phyloP scores from a whole-genome alignment of 2,888 invertebrate species.

The Hymenopus coronatus region DNA sequence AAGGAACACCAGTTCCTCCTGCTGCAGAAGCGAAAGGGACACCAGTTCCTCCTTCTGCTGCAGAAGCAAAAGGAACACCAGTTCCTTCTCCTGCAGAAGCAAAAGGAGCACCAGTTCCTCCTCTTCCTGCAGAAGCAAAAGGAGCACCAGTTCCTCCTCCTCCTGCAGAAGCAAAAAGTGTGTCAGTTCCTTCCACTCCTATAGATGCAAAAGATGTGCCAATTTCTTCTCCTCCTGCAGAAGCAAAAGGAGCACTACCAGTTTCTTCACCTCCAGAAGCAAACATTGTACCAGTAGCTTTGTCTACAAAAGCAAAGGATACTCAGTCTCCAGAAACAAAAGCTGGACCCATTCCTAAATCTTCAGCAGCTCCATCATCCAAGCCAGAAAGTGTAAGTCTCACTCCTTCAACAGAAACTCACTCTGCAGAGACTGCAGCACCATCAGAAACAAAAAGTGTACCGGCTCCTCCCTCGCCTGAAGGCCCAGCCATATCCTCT shows the following conservation, averaged over 20 bases:
- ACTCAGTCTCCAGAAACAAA: neutral
- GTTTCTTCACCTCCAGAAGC: no score
- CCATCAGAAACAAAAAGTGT: neutral
- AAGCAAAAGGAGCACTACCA: neutral
- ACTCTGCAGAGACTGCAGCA: neutral
- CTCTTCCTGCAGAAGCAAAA: neutral
- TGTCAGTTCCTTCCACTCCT: neutral
- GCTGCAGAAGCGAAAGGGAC: neutral
- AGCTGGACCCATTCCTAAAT: no score
- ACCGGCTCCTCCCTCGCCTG: neutral
- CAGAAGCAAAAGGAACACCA: neutral
- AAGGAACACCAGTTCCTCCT: conserved; percentile 32
- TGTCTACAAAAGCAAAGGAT: neutral
- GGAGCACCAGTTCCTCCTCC: neutral
- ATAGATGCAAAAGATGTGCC: neutral
- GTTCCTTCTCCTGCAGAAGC: neutral
- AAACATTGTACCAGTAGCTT: neutral
- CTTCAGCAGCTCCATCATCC: neutral
- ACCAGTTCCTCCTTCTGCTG: neutral
- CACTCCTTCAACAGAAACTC: neutral
- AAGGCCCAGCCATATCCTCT: neutral
- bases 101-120: neutral
- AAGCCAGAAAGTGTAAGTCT: neutral
- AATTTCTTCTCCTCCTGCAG: neutral
- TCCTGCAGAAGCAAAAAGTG: neutral